phyloP scores from a whole-genome alignment of 2,888 invertebrate species.

The Ennomos erosarius region DNA sequence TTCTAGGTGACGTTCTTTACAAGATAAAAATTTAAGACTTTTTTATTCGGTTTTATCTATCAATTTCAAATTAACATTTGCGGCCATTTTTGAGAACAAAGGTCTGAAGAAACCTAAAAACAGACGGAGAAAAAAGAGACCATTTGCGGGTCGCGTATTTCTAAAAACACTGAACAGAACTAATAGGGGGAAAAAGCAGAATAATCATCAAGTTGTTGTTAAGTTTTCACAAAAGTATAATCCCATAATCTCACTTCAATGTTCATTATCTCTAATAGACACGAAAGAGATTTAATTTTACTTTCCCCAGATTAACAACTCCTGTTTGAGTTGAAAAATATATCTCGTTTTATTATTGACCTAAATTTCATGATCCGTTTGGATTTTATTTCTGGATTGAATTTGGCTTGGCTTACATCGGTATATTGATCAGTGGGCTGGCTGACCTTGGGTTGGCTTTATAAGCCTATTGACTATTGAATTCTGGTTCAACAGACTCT shows the following conservation, averaged over 20 bases:
- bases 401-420: conserved; percentile 28
- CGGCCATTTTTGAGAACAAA: too few species aligned
- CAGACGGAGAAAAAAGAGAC: too few species aligned
- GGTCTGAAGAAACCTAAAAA: too few species aligned
- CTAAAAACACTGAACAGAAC: too few species aligned
- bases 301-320: conserved; percentile 3
- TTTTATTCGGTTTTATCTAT: too few species aligned
- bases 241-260: conserved; percentile 1
- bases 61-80: too few species aligned
- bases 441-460: background rate
- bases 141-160: too few species aligned
- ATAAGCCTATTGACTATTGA: background rate
- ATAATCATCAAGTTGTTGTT: too few species aligned
- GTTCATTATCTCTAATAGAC: conserved; percentile 5
- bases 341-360: conserved; percentile 6
- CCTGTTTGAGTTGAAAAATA: conserved; percentile 13
- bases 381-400: conserved; percentile 24
- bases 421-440: conserved; percentile 4
- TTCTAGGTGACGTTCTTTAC: too few species aligned
- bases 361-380: conserved; percentile 26
- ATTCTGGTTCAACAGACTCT: background rate
- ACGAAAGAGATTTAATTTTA: conserved; percentile 12
- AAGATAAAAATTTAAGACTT: too few species aligned
- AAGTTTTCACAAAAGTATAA: too few species aligned
- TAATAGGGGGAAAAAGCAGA: too few species aligned